Evolutionary conservation across 2,888 invertebrate species (phyloP), one percentile per base, ranked within the genome.

Genomic region (Chesias legatella): DNA sequence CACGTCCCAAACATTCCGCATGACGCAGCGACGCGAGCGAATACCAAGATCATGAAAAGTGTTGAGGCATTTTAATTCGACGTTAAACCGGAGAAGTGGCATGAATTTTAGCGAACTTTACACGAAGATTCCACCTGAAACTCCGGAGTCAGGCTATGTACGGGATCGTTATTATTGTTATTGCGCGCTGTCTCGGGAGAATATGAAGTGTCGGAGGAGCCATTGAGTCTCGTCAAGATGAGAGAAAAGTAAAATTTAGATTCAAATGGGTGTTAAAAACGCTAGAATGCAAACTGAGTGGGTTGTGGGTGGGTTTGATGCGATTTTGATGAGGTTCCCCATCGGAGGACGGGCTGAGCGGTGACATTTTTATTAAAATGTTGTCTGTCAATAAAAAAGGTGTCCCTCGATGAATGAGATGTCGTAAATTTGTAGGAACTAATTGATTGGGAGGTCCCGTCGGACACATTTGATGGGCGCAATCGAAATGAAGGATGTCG

Each of bases 241-340:
- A 56, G 66, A 69, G 63, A 65, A 68, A 73, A 72, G 67, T 71
- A 67, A 73, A 76, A 76, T 77, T 77, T 73, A 72, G 67, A 74
- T 75, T 73, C 67, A 74, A 80, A 79, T 75, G 67, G 72, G 66
- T 78, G 73, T 79, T 77, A 75, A 77, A 78, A 79, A 75, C 73
- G 67, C 63, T 73, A 55, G 58, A 62, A 63, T 63, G 67, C 62
- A 56, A 61, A 67, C 59, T 48, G 67, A 72, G 67, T 65, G 72
- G 73, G 70, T 67, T 73, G 67, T 60, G 56, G 63, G 58, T 60
- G 55, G 64, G 60, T 71, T 71, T 79, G 76, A 82, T 80, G 76
- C 67, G 80, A 74, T 71, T 80, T 82, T 82, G 78, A 83, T 77
- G 79, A 79, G 77, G 57, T 64, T 57, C 51, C 48, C 56, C 53